Evolutionary conservation across 2,797 vertebrate genomes (phyloP), one percentile per base, ranked within the genome.

Genomic region (Pelodytes ibericus): DNA sequence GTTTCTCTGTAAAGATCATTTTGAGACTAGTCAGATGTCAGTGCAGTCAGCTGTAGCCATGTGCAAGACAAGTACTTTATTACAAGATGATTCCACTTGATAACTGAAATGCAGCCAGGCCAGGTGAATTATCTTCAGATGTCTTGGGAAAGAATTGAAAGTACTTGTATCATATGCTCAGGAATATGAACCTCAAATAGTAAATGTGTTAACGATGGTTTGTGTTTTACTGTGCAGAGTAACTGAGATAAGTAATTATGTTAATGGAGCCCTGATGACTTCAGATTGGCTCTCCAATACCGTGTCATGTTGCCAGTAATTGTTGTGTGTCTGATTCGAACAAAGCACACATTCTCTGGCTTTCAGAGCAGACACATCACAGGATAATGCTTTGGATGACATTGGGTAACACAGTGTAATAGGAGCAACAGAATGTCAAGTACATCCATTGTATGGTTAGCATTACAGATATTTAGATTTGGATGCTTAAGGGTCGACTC

Each of bases 271-370:
- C 11, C 29, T 20, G 47, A 33, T 27, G 53, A 49, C 39, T 67
- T 60, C 27, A 67, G 65, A 30, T 69, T 53, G 53, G 65, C 24
- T 75, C 57, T 75, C 44, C 44, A n/a, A 39, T 22, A 4, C 25
- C 11, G 24, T 69, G 30, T 62, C 56, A 61, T 58, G 58, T 56
- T 75, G 65, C 44, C 74, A 75, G 65, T 62, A 53, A 69, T 75
- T 75, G 57, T 69, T 25, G 30, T 53, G 44, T 69, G 74, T 56
- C 56, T 74, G 25, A 41, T 26, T 61, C 26, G 16, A 44, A 69
- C 73, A 75, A 62, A 36, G 65, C 2, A 25, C 22, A 16, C 27
- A 49, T 75, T 60, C 51, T 60, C 36, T 49, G 36, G 15, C 26
- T 65, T 15, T 29, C 64, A 47, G 30, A 30, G 31, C 29, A 30